phyloP scores from a whole-genome alignment of 2,888 invertebrate species.

The Mimachlamys varia region DNA sequence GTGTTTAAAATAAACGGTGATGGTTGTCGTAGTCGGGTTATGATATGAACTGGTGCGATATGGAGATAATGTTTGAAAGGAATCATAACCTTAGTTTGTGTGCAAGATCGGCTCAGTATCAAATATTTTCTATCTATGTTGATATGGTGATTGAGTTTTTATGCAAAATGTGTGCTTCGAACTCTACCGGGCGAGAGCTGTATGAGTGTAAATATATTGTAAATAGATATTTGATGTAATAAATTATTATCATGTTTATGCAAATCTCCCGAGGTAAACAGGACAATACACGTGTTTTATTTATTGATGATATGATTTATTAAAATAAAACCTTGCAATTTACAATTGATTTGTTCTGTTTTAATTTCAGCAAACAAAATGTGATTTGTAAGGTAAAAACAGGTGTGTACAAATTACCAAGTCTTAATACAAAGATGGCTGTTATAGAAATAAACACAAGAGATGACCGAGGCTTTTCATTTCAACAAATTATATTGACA shows the following conservation, averaged over 20 bases:
- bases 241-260: conserved; percentile 4
- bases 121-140: not conserved
- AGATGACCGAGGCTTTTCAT: too few species aligned
- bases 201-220: not conserved
- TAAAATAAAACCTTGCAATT: not conserved
- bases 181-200: not conserved
- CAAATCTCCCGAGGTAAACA: not conserved
- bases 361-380: not conserved
- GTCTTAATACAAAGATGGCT: too few species aligned
- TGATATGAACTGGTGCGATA: not conserved
- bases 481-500: too few species aligned
- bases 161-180: not conserved
- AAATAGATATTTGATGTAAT: not conserved
- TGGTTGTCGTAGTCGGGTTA: not conserved
- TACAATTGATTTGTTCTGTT: not conserved
- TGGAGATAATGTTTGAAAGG: not conserved
- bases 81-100: not conserved
- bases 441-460: too few species aligned
- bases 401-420: too few species aligned
- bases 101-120: not conserved
- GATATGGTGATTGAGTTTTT: not conserved
- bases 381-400: not conserved
- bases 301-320: conserved; percentile 8
- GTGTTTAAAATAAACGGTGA: not conserved
- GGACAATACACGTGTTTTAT: conserved; percentile 3